These are phyloP conservation scores for Clusia tigrina DNA, from an alignment of 2,888 invertebrate species.

Conservation along the genomic window DNA sequence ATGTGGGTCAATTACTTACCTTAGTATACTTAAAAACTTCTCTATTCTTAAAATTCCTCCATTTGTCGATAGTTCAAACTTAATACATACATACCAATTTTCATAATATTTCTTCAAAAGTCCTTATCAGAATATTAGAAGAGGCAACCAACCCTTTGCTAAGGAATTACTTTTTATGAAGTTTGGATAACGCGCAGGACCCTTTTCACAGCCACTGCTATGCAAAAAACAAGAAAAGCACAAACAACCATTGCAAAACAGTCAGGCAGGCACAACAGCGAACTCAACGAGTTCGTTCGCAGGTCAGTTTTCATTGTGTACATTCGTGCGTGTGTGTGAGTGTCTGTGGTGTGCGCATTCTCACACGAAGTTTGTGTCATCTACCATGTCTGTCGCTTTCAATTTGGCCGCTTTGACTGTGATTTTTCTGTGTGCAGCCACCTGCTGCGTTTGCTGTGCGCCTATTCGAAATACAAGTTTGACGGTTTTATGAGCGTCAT, in stretches of 20 bases:
- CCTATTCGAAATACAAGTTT: constrained; percentile 61
- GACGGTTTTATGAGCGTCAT: constrained; percentile 63
- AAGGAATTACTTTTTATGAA: no score
- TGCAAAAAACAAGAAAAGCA: constrained; percentile 33
- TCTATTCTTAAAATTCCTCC: no score
- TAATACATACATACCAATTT: no score
- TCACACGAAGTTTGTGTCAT: background rate
- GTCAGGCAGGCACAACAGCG: constrained; percentile 18
- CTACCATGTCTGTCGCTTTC: background rate
- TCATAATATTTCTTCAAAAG: no score
- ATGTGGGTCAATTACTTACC: no score
- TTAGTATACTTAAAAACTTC: no score
- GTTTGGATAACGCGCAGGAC: constrained; percentile 32
- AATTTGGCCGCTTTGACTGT: background rate
- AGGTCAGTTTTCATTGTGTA: constrained; percentile 4
- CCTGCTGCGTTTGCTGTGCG: constrained; percentile 46
- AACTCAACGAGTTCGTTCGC: no score
- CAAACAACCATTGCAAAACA: constrained; percentile 14
- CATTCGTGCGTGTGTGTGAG: background rate
- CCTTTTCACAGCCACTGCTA: constrained; percentile 17
- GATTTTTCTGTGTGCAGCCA: background rate
- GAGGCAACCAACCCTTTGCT: no score
- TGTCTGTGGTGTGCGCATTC: background rate
- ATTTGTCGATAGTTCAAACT: no score
- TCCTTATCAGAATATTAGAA: no score